phyloP scores from a whole-genome alignment of 2,113 vertebrate genomes.

The Gobius niger region DNA sequence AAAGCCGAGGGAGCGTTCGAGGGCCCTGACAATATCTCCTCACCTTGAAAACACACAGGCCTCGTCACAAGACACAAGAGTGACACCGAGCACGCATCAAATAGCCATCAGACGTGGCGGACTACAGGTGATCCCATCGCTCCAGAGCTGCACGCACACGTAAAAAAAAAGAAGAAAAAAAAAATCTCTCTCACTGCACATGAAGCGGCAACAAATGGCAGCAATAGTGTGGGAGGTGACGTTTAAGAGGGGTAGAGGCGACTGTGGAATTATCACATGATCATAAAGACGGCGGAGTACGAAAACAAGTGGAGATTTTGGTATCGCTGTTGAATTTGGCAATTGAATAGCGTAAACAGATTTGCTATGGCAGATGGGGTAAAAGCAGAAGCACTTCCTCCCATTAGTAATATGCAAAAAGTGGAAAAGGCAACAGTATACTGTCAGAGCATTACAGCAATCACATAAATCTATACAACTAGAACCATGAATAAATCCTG shows the following conservation, averaged over 20 bases:
- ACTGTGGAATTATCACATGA: conserved; percentile 30
- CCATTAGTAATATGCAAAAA: conserved; percentile 26
- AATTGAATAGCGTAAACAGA: conserved; percentile 25
- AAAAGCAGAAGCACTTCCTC: conserved; percentile 38
- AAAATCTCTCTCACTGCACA: conserved; percentile 26
- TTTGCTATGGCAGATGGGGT: conserved; percentile 5
- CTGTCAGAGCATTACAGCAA: not conserved
- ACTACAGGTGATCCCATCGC: conserved; percentile 26
- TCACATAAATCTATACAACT: not conserved
- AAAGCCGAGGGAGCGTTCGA: conserved; percentile 54
- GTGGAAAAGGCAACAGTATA: conserved; percentile 25
- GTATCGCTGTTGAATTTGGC: no score
- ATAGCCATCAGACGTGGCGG: conserved; percentile 52
- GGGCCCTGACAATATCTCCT: conserved; percentile 60
- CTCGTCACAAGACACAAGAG: conserved; percentile 36
- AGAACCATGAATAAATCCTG: not conserved
- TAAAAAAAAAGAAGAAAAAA: conserved; percentile 7
- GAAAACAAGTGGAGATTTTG: not conserved
- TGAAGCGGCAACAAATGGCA: conserved; percentile 41
- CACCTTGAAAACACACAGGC: conserved; percentile 66
- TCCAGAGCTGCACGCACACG: not conserved
- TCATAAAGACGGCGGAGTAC: conserved; percentile 5
- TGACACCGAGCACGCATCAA: conserved; percentile 49
- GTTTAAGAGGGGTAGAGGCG: conserved; percentile 36
- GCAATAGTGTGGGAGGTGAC: conserved; percentile 53